Conservation (phyloP, 1,140 invertebrate genomes). For the Drusus annulatus region DNA sequence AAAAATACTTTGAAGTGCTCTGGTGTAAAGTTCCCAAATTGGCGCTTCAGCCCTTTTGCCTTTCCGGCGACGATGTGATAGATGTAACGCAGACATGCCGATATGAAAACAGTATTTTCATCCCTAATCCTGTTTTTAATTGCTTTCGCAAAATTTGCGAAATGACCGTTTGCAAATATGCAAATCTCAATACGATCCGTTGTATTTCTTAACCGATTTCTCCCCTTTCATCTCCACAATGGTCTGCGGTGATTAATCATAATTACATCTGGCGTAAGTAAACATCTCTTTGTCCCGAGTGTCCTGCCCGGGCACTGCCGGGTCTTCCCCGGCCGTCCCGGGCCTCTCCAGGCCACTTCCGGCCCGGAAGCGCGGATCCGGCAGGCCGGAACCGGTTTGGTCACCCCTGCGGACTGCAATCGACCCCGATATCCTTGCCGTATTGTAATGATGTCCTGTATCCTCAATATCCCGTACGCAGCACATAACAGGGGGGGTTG, state of each 20-base stretch:
- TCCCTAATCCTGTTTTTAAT: too few species aligned
- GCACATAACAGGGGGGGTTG: not conserved
- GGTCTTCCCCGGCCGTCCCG: not conserved
- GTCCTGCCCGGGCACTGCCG: not conserved
- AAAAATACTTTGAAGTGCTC: too few species aligned
- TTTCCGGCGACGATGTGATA: too few species aligned
- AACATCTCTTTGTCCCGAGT: conserved; percentile 26
- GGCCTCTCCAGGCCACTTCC: not conserved
- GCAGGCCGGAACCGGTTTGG: not conserved
- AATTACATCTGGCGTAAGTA: conserved; percentile 27
- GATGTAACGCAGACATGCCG: too few species aligned
- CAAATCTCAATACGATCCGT: not conserved
- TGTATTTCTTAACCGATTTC: not conserved
- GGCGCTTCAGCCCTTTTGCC: too few species aligned
- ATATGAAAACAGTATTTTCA: too few species aligned
- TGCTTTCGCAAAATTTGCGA: not conserved
- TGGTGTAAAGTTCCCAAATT: too few species aligned
- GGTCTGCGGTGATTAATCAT: conserved; percentile 29
- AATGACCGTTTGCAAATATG: conserved; percentile 37
- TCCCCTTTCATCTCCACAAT: not conserved
- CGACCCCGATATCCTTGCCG: not conserved
- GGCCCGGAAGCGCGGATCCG: not conserved
- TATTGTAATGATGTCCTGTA: not conserved
- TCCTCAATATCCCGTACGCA: too few species aligned
- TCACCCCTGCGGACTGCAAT: not conserved